These are phyloP conservation scores for Phrynocephalus vlangalii DNA, from an alignment of 2,797 vertebrate genomes.

Conservation along the genomic window DNA sequence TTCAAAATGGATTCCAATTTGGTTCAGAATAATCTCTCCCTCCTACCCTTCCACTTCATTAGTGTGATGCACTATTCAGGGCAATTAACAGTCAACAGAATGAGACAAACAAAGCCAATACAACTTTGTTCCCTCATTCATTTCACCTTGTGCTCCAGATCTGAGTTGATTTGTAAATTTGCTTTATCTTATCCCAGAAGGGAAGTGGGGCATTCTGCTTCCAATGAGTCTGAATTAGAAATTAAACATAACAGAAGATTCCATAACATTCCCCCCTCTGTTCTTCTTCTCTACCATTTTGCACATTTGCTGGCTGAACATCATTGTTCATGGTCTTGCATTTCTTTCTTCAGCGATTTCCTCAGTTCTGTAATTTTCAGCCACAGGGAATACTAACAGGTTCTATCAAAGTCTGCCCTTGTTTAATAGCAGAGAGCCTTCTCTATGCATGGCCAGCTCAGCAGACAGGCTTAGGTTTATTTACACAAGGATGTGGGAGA, in stretches of 20 bases:
- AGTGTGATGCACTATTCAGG: too few relatives aligned
- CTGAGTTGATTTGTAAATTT: too few relatives aligned
- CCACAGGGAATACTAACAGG: constrained; percentile 41
- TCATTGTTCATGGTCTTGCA: constrained; percentile 38
- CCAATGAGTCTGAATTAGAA: background rate
- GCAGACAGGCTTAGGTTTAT: constrained; percentile 44
- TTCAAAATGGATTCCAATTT: too few relatives aligned
- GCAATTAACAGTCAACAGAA: too few relatives aligned
- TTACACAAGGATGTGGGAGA: constrained; percentile 36
- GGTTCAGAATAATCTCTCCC: too few relatives aligned
- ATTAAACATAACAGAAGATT: background rate
- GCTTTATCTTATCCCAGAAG: too few relatives aligned
- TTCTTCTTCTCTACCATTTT: constrained; percentile 46
- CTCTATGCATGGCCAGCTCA: constrained; percentile 1
- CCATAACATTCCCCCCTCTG: constrained; percentile 15
- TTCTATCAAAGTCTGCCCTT: constrained; percentile 39
- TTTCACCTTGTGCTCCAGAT: too few relatives aligned
- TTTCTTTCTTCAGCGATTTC: constrained; percentile 49
- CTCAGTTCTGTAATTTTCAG: constrained; percentile 28
- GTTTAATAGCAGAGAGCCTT: constrained; percentile 40
- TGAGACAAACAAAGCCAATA: too few relatives aligned
- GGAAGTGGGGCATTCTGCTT: too few relatives aligned
- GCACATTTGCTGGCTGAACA: constrained; percentile 8
- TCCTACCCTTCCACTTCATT: too few relatives aligned
- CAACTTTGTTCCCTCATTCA: too few relatives aligned